phyloP scores from a whole-genome alignment of 2,113 vertebrate genomes.

The Chionodraco myersi region DNA sequence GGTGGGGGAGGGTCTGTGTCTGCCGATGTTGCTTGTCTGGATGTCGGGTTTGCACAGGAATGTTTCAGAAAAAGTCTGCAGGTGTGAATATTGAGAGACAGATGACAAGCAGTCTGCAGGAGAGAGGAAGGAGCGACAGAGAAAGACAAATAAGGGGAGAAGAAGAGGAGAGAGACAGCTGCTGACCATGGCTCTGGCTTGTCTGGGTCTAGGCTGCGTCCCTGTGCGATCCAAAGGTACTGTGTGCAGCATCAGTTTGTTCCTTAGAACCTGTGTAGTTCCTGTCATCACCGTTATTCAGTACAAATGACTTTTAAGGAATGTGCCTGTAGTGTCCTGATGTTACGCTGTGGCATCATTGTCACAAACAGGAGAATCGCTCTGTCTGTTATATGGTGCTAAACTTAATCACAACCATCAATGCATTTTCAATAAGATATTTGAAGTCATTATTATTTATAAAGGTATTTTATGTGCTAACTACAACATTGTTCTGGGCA shows the following conservation, averaged over 20 bases:
- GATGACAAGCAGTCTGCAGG: conserved; percentile 44
- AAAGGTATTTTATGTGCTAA: not conserved
- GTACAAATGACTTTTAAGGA: conserved; percentile 10
- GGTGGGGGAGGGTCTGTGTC: conserved; percentile 52
- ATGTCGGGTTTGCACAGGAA: conserved; percentile 52
- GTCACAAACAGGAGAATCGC: not conserved
- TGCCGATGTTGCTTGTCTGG: conserved; percentile 71
- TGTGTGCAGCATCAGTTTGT: conserved; percentile 17
- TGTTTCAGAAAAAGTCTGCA: conserved; percentile 35
- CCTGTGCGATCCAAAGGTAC: conserved; percentile 73
- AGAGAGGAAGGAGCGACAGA: conserved; percentile 27
- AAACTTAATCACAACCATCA: not conserved
- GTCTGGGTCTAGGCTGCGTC: conserved; percentile 67
- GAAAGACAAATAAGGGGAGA: conserved; percentile 7
- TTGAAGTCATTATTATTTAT: not conserved
- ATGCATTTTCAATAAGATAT: not conserved
- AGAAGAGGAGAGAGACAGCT: conserved; percentile 32
- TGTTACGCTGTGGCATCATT: not conserved
- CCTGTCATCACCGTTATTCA: conserved; percentile 3
- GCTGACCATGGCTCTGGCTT: conserved; percentile 74
- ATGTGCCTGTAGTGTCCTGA: not conserved
- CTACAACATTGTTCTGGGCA: not conserved
- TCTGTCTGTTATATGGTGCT: not conserved
- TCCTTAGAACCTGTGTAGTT: not conserved
- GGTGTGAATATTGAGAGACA: conserved; percentile 37